phyloP scores from a whole-genome alignment of 2,797 vertebrate species.

The Amblyraja radiata region DNA sequence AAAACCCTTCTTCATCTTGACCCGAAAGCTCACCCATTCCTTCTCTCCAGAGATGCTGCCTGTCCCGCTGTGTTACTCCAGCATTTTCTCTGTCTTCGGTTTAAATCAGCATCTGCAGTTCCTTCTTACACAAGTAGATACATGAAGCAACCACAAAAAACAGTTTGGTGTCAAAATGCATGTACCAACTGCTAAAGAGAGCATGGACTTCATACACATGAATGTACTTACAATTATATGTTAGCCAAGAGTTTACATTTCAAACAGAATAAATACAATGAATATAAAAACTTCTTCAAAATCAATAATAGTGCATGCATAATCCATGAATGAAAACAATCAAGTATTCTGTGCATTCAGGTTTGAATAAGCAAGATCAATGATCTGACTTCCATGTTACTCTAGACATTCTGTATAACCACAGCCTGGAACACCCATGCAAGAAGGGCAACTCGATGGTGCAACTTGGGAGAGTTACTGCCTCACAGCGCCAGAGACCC shows the following conservation, averaged over 20 bases:
- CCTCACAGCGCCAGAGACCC: too few relatives aligned
- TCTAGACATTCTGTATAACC: neutral
- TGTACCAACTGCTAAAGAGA: neutral
- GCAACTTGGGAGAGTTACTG: too few relatives aligned
- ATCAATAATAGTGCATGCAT: neutral
- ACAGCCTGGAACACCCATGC: neutral
- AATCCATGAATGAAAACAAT: neutral
- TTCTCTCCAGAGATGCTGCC: too few relatives aligned
- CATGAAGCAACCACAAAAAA: neutral
- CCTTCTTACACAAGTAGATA: too few relatives aligned
- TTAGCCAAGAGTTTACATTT: neutral
- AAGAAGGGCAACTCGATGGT: too few relatives aligned
- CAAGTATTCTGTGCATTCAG: neutral
- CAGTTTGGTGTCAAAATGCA: neutral
- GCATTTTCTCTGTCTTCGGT: too few relatives aligned
- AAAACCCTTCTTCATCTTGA: too few relatives aligned
- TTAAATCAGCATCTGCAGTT: too few relatives aligned
- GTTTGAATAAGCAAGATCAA: neutral
- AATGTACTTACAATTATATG: neutral
- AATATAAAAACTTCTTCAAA: neutral
- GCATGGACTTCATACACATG: neutral
- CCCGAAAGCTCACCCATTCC: too few relatives aligned
- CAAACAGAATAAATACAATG: slow-evolving; percentile 14
- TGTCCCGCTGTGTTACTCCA: too few relatives aligned
- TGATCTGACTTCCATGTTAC: neutral